Evolutionary conservation across 2,113 vertebrate genomes (phyloP).

Genomic region (Uria lomvia): DNA sequence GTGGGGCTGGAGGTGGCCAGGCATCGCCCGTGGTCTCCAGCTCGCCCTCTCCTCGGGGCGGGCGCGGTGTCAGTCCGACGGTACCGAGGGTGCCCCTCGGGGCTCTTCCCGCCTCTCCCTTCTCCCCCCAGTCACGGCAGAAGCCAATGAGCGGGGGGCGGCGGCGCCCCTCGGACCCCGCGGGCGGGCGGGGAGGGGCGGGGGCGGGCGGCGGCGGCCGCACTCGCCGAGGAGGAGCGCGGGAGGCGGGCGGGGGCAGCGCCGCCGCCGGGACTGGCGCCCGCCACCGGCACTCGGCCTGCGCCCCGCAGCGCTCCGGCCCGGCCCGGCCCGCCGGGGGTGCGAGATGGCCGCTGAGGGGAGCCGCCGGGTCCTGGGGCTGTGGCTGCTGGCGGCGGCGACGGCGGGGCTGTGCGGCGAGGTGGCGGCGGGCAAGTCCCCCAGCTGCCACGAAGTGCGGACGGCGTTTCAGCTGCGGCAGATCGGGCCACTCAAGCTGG

Average conservation of each 20-base stretch:
- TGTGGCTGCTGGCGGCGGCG: slow-evolving; percentile 47
- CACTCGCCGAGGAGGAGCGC: background rate
- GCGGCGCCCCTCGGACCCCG: background rate
- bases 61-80: background rate
- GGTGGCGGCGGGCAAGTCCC: slow-evolving; percentile 61
- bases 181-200: background rate
- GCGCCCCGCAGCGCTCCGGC: background rate
- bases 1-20: background rate
- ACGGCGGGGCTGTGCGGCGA: slow-evolving; percentile 60
- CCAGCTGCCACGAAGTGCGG: slow-evolving; percentile 90
- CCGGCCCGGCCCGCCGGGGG: background rate
- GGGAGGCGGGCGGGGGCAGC: background rate
- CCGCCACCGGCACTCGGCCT: background rate
- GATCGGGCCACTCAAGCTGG: slow-evolving; percentile 83
- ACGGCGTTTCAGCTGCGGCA: slow-evolving; percentile 87
- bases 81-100: background rate
- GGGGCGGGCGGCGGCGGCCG: background rate
- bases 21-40: background rate
- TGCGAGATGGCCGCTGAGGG: slow-evolving; percentile 1
- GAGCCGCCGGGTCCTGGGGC: slow-evolving; percentile 24
- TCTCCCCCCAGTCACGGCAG: background rate
- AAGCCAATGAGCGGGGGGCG: background rate
- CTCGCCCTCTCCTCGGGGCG: background rate
- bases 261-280: background rate
- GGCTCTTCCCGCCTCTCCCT: background rate